These are phyloP conservation scores for Thermophis baileyi DNA, from an alignment of 2,113 vertebrate genomes.

Conservation along the genomic window DNA sequence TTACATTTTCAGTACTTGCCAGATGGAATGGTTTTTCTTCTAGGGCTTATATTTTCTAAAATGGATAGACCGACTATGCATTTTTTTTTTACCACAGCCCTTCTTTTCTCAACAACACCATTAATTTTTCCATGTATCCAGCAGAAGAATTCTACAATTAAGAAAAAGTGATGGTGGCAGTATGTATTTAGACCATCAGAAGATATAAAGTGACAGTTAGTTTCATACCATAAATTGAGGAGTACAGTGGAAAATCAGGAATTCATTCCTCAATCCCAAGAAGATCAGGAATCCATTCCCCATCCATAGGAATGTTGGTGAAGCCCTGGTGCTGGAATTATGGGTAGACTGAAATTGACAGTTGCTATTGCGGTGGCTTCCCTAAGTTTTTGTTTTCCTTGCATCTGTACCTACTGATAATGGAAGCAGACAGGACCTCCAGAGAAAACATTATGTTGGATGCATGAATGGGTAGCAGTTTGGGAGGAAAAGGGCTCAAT, in stretches of 20 bases:
- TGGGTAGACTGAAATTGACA: background rate
- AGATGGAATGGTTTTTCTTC: slow-evolving; percentile 27
- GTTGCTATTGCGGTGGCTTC: background rate
- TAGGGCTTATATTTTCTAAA: background rate
- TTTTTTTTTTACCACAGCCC: background rate
- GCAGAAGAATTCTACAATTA: slow-evolving; percentile 17
- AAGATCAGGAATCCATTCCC: background rate
- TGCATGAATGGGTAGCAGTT: background rate
- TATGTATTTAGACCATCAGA: background rate
- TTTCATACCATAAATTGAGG: background rate
- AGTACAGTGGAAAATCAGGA: background rate
- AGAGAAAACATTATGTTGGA: background rate
- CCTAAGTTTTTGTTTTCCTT: background rate
- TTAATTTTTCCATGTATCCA: slow-evolving; percentile 27
- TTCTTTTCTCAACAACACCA: slow-evolving; percentile 32
- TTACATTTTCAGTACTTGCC: slow-evolving; percentile 26
- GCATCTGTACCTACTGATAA: background rate
- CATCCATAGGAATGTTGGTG: background rate
- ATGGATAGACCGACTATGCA: background rate
- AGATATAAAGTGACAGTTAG: background rate
- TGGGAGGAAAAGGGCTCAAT: background rate
- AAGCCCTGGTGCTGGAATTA: background rate
- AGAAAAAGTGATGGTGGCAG: slow-evolving; percentile 3
- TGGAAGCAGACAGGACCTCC: background rate
- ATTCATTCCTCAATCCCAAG: background rate